Evolutionary conservation across 2,113 vertebrate genomes (phyloP).

Genomic region (Poecilia latipinna): DNA sequence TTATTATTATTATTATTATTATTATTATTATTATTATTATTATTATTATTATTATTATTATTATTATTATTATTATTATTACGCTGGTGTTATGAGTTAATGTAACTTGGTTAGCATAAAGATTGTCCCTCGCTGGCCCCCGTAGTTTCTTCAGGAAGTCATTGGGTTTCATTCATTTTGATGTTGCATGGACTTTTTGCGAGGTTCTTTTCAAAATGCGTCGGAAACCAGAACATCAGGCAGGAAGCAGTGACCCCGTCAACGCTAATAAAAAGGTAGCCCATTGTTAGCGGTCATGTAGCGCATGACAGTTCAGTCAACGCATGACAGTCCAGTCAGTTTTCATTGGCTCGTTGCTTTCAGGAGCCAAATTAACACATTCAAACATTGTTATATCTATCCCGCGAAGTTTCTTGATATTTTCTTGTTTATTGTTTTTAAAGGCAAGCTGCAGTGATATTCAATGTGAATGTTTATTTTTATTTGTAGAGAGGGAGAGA

Average conservation of each 20-base stretch:
- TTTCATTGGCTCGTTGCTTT: background rate
- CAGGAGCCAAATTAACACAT: background rate
- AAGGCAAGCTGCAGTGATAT: background rate
- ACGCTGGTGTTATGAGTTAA: too few species aligned
- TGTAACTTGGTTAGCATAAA: background rate
- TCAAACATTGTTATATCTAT: background rate
- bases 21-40: too few species aligned
- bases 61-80: background rate
- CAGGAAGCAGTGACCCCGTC: conserved; percentile 39
- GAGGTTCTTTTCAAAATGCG: conserved; percentile 59
- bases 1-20: too few species aligned
- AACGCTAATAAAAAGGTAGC: conserved; percentile 65
- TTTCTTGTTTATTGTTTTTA: background rate
- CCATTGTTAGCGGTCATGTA: background rate
- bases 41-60: too few species aligned
- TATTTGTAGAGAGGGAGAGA: background rate
- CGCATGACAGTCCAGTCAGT: too few species aligned
- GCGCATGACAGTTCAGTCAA: background rate
- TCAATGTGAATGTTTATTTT: background rate
- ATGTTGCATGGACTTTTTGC: background rate
- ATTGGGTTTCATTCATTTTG: conserved; percentile 55
- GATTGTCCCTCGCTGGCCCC: conserved; percentile 40
- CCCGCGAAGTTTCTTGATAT: background rate
- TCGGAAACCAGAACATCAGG: conserved; percentile 62
- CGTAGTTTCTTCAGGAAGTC: conserved; percentile 55